Percentiles rank a stretch among this genome's conserved stretches.
phyloP scores from a whole-genome alignment of 2,888 invertebrate genomes.

The Xestia ashworthii region DNA sequence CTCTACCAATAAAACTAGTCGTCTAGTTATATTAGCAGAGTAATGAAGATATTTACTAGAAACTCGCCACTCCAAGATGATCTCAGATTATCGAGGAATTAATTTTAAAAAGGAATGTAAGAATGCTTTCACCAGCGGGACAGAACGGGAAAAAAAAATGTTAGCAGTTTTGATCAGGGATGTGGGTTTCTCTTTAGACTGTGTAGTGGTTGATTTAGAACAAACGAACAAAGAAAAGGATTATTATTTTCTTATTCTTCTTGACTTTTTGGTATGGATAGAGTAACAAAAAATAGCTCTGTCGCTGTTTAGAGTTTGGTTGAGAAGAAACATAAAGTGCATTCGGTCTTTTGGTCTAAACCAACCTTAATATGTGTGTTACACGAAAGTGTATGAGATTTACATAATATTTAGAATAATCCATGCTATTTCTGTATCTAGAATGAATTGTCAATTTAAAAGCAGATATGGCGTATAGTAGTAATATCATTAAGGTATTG shows the following conservation, averaged over 20 bases:
- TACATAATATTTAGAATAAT: conserved; percentile 20
- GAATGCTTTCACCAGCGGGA: background rate
- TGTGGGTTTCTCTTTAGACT: background rate
- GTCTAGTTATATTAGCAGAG: background rate
- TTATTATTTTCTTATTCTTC: background rate
- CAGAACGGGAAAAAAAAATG: background rate
- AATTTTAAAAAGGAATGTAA: background rate
- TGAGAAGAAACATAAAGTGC: background rate
- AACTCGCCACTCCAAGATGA: background rate
- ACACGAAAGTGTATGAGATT: conserved; percentile 36
- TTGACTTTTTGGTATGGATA: background rate
- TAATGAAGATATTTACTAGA: conserved; percentile 7
- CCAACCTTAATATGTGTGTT: background rate
- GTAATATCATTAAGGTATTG: conserved; percentile 14
- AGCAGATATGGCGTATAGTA: background rate
- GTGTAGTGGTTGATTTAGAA: background rate
- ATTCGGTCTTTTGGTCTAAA: background rate
- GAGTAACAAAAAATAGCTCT: too few relatives aligned
- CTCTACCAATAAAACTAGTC: background rate
- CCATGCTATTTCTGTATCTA: background rate
- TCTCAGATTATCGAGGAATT: background rate
- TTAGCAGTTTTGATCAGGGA: background rate
- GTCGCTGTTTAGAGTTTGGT: background rate
- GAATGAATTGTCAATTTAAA: conserved; percentile 5
- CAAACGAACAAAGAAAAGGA: background rate